Conservation (phyloP, 2,797 vertebrate species). For the Helicolenus hilgendorfi region DNA sequence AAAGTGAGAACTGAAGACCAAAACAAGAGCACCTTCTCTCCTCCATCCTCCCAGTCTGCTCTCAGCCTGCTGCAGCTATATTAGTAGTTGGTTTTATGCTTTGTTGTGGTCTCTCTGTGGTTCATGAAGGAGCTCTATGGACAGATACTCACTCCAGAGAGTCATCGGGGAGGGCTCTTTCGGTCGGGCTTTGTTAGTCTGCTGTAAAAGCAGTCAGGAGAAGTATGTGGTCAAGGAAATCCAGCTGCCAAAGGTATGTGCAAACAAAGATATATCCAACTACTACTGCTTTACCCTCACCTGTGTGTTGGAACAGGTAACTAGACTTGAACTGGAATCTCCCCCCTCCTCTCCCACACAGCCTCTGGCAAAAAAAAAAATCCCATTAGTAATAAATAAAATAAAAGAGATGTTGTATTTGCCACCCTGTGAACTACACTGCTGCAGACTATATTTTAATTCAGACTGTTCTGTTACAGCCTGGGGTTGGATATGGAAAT, state of each 20-base stretch:
- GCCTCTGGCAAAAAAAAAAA: not conserved
- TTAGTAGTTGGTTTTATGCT: not conserved
- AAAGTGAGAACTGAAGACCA: not conserved
- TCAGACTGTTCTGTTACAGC: conserved; percentile 5
- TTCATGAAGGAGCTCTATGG: conserved; percentile 83
- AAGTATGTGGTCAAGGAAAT: conserved; percentile 94
- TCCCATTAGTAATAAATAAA: not conserved
- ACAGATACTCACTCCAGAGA: conserved; percentile 89
- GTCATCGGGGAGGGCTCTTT: conserved; percentile 95
- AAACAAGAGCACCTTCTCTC: accelerated
- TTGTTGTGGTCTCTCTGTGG: not conserved
- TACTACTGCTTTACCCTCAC: not conserved
- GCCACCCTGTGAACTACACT: not conserved
- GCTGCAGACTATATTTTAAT: not conserved
- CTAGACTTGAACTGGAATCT: not conserved
- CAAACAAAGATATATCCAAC: not conserved
- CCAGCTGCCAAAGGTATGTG: conserved; percentile 92
- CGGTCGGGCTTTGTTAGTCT: conserved; percentile 92
- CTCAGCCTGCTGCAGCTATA: not conserved
- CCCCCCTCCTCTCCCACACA: not conserved
- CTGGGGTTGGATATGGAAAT: conserved; percentile 23
- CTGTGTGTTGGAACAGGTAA: not conserved
- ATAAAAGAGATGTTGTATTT: not conserved
- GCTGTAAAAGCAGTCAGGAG: conserved; percentile 71
- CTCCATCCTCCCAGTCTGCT: not conserved